Base-by-base conservation (phyloP, 2,888 invertebrate genomes). In the Cephus spinipes region DNA sequence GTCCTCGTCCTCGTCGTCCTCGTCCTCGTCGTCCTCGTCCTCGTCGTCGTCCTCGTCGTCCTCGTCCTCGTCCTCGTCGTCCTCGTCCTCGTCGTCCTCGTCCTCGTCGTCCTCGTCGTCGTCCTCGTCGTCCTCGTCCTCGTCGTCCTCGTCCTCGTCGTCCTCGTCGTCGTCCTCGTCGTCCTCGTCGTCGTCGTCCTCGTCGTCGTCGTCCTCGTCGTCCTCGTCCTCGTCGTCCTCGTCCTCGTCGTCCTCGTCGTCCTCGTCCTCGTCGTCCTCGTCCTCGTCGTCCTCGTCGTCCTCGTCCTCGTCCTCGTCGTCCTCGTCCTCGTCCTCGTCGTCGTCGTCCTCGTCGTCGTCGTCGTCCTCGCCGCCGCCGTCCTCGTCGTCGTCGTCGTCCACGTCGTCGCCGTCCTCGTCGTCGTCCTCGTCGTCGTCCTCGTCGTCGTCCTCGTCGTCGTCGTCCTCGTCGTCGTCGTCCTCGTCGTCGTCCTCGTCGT, bases 1-100 rank as follows among this genome's bases (percentile, higher is more conserved):
- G 33, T 82, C 84, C 35, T 81, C 81, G 35, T n/a, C n/a, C n/a
- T n/a, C n/a, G n/a, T n/a, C n/a, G n/a, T n/a, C 23, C 68, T 68
- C 68, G 68, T 68, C 68, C 68, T 68, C 68, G 68, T 68, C 68
- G 68, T 68, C 68, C 68, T 68, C 68, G 68, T 68, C 68, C 12
- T 68, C 68, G 12, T 68, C 68, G 35, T 55, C 12, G 68, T 31
- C 12, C 31, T 34, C 35, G 33, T 34, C 35, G 4, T 75, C 68
- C 75, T 75, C 68, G 30, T 4, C 4, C 12, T 36, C 11, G 68
- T 36, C 40, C 68, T 15, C n/a, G 68, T 68, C 68, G 12, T 68
- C 76, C 23, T 36, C 76, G 11, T 1, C 30, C 69, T 36, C 4
- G 9, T 69, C 68, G n/a, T 4, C 55, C 68, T 68, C 68, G 68